Conservation (phyloP, 2,888 invertebrate species). For the Caenorhabditis angaria region DNA sequence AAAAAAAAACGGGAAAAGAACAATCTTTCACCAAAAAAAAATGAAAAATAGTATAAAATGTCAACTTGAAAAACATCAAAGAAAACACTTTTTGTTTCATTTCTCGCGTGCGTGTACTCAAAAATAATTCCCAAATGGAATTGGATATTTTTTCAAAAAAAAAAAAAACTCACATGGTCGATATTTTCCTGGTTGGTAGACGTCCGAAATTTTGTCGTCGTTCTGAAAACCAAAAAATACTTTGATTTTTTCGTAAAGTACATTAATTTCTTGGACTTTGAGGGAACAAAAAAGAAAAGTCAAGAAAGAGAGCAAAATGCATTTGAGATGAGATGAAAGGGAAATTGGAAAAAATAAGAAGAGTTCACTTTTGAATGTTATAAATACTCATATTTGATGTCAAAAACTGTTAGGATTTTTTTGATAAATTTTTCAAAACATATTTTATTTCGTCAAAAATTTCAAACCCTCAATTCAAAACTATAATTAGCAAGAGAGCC, state of each 20-base stretch:
- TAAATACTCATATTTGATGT: too few species aligned
- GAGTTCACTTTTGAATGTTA: too few species aligned
- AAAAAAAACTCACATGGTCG: constrained; percentile 39
- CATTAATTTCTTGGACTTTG: too few species aligned
- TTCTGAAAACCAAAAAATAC: neutral
- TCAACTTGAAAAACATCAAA: neutral
- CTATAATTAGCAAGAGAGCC: too few species aligned
- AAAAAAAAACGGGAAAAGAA: constrained; percentile 1
- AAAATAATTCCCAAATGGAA: neutral
- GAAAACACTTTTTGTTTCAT: neutral
- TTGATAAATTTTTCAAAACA: too few species aligned
- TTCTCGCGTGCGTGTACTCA: neutral
- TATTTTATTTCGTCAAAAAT: too few species aligned
- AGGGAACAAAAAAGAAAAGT: too few species aligned
- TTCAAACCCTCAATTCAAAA: too few species aligned
- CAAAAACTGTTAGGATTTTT: too few species aligned
- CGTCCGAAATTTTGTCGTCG: constrained; percentile 23
- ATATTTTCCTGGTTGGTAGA: constrained; percentile 45
- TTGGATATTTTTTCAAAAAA: neutral
- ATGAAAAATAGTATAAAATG: constrained; percentile 1
- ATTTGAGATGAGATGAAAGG: too few species aligned
- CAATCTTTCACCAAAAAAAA: neutral
- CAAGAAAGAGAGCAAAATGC: too few species aligned
- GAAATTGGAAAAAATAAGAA: too few species aligned
- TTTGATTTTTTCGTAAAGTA: constrained; percentile 2